Conservation (phyloP, 1,140 invertebrate species). For the Zaprionus africanus region DNA sequence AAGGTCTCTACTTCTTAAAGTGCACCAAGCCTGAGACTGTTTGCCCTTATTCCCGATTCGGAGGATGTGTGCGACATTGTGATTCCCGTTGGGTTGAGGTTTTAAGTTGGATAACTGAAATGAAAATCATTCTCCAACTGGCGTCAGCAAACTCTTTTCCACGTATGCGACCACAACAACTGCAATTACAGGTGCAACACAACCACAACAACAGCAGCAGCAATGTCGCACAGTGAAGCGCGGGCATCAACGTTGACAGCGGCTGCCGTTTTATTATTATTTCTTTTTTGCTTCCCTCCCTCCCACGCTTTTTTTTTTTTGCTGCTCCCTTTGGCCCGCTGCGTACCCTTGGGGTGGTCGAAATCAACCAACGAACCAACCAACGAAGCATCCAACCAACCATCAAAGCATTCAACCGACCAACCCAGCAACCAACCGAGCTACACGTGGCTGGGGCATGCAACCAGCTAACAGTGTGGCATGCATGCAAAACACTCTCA, state of each 20-base stretch:
- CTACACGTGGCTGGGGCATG: neutral
- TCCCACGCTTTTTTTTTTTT: neutral
- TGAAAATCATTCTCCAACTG: slow-evolving; percentile 4
- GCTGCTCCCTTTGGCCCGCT: neutral
- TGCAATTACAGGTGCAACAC: slow-evolving; percentile 4
- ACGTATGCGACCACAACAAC: slow-evolving; percentile 1
- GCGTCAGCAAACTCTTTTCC: slow-evolving; percentile 1
- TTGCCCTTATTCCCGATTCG: neutral
- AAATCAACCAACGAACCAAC: neutral
- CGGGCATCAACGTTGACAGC: neutral
- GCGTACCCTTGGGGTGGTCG: neutral
- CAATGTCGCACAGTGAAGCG: neutral
- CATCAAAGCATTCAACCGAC: neutral
- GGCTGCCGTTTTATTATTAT: neutral
- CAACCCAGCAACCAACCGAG: neutral
- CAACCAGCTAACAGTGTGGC: neutral
- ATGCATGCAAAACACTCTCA: neutral
- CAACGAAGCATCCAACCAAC: neutral
- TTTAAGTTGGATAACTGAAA: neutral
- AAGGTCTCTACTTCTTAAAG: neutral
- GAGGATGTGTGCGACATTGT: neutral
- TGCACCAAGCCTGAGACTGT: no score
- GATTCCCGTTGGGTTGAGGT: neutral
- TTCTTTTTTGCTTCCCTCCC: neutral
- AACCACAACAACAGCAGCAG: neutral